Evolutionary conservation across 2,113 vertebrate species (phyloP).

Genomic region (Notarius quadriscutis): DNA sequence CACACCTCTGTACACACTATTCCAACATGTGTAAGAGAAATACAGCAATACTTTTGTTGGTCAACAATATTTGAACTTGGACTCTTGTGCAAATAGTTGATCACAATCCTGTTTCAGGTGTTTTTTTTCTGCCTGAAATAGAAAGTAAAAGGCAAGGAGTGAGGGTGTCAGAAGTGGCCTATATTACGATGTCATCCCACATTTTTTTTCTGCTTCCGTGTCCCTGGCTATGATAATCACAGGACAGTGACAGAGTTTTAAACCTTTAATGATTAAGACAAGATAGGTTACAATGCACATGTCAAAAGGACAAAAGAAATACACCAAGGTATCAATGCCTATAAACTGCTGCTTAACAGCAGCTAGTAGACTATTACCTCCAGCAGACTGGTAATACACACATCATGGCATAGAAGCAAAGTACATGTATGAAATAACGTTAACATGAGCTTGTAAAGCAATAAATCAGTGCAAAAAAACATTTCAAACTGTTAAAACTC

Average conservation of each 20-base stretch:
- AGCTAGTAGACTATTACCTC: neutral
- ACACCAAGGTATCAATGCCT: constrained; percentile 2
- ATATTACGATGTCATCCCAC: neutral
- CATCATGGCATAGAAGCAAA: neutral
- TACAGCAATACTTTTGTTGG: neutral
- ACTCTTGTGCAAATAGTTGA: neutral
- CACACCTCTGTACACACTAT: neutral
- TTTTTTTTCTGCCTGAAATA: neutral
- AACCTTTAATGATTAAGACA: constrained; percentile 44
- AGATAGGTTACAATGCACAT: constrained; percentile 54
- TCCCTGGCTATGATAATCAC: neutral
- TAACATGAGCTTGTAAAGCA: constrained; percentile 26
- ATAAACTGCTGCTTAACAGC: constrained; percentile 17
- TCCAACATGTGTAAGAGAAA: neutral
- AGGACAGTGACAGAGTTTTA: constrained; percentile 12
- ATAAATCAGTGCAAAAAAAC: constrained; percentile 32
- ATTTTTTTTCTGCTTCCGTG: neutral
- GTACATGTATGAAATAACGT: neutral
- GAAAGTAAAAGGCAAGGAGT: neutral
- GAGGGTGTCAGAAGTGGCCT: neutral
- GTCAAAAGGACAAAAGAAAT: constrained; percentile 41
- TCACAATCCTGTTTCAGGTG: neutral
- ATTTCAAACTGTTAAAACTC: constrained; percentile 12
- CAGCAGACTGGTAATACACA: neutral
- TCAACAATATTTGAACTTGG: no score